Base-by-base conservation (phyloP, 2,888 invertebrate genomes). In the Lasius platythorax region DNA sequence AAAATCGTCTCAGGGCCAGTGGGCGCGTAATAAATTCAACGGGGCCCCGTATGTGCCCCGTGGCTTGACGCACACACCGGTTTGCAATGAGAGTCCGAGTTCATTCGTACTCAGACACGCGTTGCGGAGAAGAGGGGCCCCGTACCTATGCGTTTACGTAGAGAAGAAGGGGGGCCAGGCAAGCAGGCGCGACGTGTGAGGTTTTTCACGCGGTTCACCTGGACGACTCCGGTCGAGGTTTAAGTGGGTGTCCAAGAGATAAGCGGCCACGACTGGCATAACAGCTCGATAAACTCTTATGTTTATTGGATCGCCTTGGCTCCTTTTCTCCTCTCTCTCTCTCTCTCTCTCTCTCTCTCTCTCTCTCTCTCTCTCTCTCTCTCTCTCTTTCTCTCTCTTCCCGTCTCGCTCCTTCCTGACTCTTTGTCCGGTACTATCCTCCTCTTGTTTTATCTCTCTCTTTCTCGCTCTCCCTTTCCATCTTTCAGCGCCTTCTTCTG, bases 171-270 rank as follows among this genome's bases (percentile, higher is more conserved):
- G 85, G 37, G 50, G 6, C 18, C 82, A 82, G 75, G 58, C 79
- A 78, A 58, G 75, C 74, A 75, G 74, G 86, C 82, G 87, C 93
- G 88, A 93, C 93, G 93, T 93, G 94, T 93, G 93, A 93, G 93
- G 93, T 93, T 93, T 93, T 92, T 92, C 93, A 92, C 92, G 92
- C 88, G 89, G 89, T 89, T 91, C 89, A 89, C 91, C 89, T 91
- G 91, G 91, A 85, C 84, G 89, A 87, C 87, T 86, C 85, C 87
- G 85, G 82, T 87, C 91, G 91, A 90, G 88, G 92, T 93, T 94
- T 94, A 94, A 94, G 94, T 94, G 94, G 94, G 94, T 94, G 94
- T 94, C 92, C 93, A 89, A 84, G 92, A 94, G 94, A 94, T 94
- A 94, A 94, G 94, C 92, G 91, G 85, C 89, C 87, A 88, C 91